Percentiles rank a stretch among this genome's conserved stretches.
phyloP scores from a whole-genome alignment of 2,113 vertebrate species.

The Cyanocitta stelleri region DNA sequence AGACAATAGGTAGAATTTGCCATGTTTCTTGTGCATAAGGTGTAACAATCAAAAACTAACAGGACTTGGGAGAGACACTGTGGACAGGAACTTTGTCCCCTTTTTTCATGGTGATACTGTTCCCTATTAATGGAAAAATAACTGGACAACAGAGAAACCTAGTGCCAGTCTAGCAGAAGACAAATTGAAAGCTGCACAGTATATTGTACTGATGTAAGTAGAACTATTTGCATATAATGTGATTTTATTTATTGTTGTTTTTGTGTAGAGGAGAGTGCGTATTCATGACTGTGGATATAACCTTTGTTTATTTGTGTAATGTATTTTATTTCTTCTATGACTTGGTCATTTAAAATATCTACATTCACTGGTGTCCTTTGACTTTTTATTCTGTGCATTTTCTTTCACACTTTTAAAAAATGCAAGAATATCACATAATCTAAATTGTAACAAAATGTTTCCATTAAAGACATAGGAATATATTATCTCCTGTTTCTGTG shows the following conservation, averaged over 20 bases:
- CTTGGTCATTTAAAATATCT: constrained; percentile 64
- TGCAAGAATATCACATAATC: constrained; percentile 70
- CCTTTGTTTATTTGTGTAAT: constrained; percentile 74
- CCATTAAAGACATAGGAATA: constrained; percentile 76
- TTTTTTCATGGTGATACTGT: neutral
- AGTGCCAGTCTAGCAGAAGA: constrained; percentile 31
- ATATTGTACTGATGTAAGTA: constrained; percentile 85
- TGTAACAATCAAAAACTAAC: neutral
- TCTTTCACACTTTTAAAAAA: constrained; percentile 74
- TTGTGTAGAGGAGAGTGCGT: constrained; percentile 76
- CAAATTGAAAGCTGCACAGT: constrained; percentile 47
- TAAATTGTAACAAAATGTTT: constrained; percentile 73
- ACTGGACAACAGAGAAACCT: constrained; percentile 9
- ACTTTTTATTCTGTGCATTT: constrained; percentile 72
- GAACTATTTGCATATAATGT: constrained; percentile 89
- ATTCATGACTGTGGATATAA: constrained; percentile 81
- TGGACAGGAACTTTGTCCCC: neutral
- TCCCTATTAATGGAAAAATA: constrained; percentile 34
- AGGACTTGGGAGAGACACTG: neutral
- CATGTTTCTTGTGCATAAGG: neutral
- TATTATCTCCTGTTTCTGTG: neutral
- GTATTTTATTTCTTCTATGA: constrained; percentile 73
- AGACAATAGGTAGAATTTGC: neutral
- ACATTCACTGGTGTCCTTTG: constrained; percentile 64
- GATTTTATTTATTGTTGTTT: constrained; percentile 87